Base-by-base conservation (phyloP, 2,113 vertebrate genomes). In the Pitta sordida region DNA sequence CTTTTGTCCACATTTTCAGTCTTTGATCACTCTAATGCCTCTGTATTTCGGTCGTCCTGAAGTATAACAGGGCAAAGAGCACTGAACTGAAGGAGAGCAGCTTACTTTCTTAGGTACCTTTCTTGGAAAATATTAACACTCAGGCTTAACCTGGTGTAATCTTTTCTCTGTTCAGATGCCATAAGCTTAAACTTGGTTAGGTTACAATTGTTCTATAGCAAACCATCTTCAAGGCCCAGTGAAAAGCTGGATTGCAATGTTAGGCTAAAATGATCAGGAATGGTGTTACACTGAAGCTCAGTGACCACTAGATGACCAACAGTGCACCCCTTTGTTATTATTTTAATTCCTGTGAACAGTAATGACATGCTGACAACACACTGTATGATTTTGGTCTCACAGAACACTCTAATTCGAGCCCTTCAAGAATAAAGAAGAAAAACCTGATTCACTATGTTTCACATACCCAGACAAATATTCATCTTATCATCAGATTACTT, bases 391-490 rank as follows among this genome's bases (percentile, higher is more conserved):
- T 65, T n/a, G 15, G 27, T 69, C 43, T 76, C 79, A 67, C 80
- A 87, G 86, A 95, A 79, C 13, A 23, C 36, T 63, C 68, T 67
- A 74, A 80, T 14, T 75, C 44, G 32, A 39, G 27, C n/a, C 58
- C 86, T 78, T 74, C 62, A 44, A 67, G 86, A 95, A 91, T 48
- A 79, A 94, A 95, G 94, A 95, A 91, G 94, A 96, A 95, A 97
- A 97, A 90, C 96, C 76, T 80, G 80, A 95, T 89, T 76, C n/a
- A 34, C 79, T 26, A 32, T 15, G 8, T 79, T 93, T 48, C 63
- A 67, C 67, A 89, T 88, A 89, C 84, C 55, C 85, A 93, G 78
- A 80, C 56, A 96, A 94, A 95, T 64, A 86, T 77, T 90, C 76
- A 67, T 44, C 52, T 86, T 86, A 51, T 67, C 58, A 34, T 77